These are phyloP conservation scores for Erythrocebus patas DNA, from an alignment of 2,113 vertebrate genomes.

Conservation along the genomic window DNA sequence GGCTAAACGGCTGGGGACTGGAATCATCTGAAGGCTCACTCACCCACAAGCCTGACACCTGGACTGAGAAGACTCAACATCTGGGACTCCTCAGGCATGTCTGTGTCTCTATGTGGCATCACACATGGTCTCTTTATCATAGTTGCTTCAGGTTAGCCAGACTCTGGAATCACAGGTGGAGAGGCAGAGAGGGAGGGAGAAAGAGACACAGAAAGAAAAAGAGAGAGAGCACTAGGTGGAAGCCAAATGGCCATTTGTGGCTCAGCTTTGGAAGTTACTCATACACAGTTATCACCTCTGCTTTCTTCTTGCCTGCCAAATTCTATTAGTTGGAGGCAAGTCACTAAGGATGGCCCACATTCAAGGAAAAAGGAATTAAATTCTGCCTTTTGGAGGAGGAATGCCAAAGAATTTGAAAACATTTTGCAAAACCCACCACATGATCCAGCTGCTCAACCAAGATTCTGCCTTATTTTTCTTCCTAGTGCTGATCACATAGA, in stretches of 20 bases:
- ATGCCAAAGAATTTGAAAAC: background rate
- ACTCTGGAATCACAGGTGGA: background rate
- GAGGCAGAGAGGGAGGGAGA: background rate
- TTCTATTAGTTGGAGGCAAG: background rate
- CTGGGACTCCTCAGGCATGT: background rate
- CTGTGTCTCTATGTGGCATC: background rate
- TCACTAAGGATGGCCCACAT: background rate
- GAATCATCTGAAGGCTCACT: background rate
- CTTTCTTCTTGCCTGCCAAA: background rate
- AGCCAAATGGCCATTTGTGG: background rate
- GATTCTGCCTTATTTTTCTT: background rate
- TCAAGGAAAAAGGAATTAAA: background rate
- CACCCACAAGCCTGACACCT: background rate
- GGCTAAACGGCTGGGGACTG: background rate
- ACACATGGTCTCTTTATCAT: background rate
- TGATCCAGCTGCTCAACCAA: background rate
- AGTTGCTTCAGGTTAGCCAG: conserved; percentile 4
- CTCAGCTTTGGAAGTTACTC: background rate
- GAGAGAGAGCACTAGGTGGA: background rate
- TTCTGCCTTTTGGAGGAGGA: background rate
- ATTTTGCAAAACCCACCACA: background rate
- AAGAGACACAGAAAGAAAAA: background rate
- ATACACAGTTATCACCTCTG: background rate
- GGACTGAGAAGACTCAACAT: background rate
- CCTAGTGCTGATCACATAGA: background rate